A percentile compares a stretch with the other conserved stretches of the same genome.
Evolutionary conservation across 2,113 vertebrate species (phyloP).

Genomic region (Chunga burmeisteri): DNA sequence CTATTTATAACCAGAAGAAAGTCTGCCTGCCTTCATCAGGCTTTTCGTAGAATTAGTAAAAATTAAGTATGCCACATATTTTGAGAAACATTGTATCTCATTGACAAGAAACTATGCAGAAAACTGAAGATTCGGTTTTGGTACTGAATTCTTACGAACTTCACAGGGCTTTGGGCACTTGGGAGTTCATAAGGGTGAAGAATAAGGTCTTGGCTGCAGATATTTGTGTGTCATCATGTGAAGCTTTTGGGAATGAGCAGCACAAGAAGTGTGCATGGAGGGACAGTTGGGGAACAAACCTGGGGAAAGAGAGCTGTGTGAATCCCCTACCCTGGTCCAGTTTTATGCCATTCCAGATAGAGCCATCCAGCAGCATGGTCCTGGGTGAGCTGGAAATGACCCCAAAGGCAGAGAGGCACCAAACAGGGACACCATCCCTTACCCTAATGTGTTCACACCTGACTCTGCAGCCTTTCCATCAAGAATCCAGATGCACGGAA

Average conservation of each 20-base stretch:
- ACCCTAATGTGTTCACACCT: neutral
- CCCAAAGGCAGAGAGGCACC: neutral
- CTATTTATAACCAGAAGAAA: neutral
- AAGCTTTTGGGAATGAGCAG: neutral
- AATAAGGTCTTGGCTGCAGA: neutral
- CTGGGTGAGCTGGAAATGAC: neutral
- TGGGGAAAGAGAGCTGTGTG: neutral
- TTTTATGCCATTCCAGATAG: neutral
- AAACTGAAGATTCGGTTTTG: neutral
- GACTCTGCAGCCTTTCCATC: rapidly evolving
- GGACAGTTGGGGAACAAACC: neutral
- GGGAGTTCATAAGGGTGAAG: neutral
- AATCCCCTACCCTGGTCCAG: rapidly evolving
- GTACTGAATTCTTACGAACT: neutral
- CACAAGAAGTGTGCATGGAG: neutral
- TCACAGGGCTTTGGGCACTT: neutral
- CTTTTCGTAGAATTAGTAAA: neutral
- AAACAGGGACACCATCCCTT: neutral
- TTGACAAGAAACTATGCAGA: neutral
- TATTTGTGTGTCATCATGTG: too few relatives aligned
- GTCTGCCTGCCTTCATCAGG: neutral
- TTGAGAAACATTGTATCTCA: neutral
- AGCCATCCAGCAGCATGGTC: neutral
- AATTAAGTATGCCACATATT: neutral
- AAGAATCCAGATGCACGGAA: neutral